A percentile compares a stretch with the other conserved stretches of the same genome.
Evolutionary conservation across 1,140 invertebrate species (phyloP).

Genomic region (Drosophila suzukii): DNA sequence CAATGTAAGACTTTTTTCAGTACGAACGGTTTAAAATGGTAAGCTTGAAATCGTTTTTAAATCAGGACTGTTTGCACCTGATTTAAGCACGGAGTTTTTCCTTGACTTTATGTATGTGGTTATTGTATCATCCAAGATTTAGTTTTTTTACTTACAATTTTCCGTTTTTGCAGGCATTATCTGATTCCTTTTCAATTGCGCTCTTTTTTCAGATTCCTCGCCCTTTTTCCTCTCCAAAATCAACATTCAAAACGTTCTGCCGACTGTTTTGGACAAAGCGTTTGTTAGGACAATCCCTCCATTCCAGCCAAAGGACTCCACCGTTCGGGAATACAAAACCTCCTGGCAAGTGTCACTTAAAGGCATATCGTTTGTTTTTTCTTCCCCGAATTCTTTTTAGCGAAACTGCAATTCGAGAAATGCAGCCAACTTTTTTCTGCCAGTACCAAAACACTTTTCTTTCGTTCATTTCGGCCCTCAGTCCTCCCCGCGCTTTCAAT

Average conservation of each 20-base stretch:
- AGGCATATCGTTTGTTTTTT: slow-evolving; percentile 60
- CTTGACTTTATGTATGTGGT: too few relatives aligned
- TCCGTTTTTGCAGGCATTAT: neutral
- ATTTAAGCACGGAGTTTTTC: too few relatives aligned
- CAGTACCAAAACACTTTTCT: slow-evolving; percentile 39
- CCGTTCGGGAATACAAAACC: slow-evolving; percentile 15
- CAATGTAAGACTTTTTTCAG: too few relatives aligned
- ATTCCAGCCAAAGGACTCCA: neutral
- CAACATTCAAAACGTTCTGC: slow-evolving; percentile 39
- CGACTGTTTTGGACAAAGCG: slow-evolving; percentile 46
- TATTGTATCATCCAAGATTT: too few relatives aligned
- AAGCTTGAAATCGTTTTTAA: too few relatives aligned
- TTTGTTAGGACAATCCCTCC: slow-evolving; percentile 18
- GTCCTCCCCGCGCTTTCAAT: slow-evolving; percentile 64
- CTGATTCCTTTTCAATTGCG: slow-evolving; percentile 23
- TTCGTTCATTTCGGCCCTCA: slow-evolving; percentile 18
- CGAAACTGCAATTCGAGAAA: slow-evolving; percentile 58
- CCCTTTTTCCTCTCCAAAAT: neutral
- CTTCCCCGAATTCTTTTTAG: slow-evolving; percentile 32
- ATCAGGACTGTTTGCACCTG: too few relatives aligned
- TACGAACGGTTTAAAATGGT: too few relatives aligned
- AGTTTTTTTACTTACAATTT: neutral
- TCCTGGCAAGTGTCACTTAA: slow-evolving; percentile 62
- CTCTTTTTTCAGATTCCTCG: neutral
- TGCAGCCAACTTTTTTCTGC: slow-evolving; percentile 57